A percentile compares a stretch with the other conserved stretches of the same genome.
Evolutionary conservation across 2,113 vertebrate species (phyloP).

Genomic region (Callorhinus ursinus): DNA sequence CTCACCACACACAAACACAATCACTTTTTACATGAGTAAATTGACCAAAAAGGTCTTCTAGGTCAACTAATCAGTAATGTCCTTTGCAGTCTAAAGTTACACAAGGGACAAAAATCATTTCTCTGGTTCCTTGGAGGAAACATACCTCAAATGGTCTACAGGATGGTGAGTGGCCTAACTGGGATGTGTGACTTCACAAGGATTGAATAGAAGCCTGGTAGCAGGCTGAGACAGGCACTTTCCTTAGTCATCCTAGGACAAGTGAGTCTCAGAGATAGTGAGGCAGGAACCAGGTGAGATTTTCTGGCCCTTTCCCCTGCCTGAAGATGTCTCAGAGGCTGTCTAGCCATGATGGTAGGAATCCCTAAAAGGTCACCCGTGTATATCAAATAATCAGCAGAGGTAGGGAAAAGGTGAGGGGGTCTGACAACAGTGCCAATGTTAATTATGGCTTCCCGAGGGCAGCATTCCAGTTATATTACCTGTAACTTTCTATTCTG

Average conservation of each 20-base stretch:
- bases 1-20: neutral
- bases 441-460: neutral
- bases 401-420: neutral
- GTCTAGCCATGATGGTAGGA: neutral
- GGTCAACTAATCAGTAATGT: neutral
- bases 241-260: neutral
- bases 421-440: neutral
- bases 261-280: neutral
- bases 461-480: neutral
- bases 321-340: neutral
- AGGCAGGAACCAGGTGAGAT: neutral
- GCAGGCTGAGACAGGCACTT: neutral
- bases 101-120: neutral
- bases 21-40: neutral
- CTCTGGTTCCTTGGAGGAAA: neutral
- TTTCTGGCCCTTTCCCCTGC: neutral
- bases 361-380: neutral
- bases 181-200: neutral
- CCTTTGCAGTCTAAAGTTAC: conserved; percentile 20
- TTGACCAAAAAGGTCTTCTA: neutral
- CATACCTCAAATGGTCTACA: neutral
- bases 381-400: neutral
- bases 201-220: neutral
- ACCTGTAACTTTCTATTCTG: conserved; percentile 36
- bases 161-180: neutral